Base-by-base conservation (phyloP, 2,113 vertebrate species). In the Tachycineta bicolor region DNA sequence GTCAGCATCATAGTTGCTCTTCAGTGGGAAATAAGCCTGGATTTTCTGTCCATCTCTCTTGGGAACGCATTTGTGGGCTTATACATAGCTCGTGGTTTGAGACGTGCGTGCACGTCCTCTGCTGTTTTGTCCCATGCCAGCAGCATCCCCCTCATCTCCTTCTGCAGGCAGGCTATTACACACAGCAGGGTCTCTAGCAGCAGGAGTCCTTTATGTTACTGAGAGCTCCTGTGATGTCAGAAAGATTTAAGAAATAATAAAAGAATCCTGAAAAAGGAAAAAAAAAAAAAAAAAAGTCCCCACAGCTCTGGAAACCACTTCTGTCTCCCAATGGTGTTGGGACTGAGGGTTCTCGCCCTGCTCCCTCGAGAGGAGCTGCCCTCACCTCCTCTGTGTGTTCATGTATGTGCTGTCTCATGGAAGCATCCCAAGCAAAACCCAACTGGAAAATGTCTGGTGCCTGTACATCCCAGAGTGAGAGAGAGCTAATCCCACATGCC, bases 101-200 rank as follows among this genome's bases (percentile, higher is more conserved):
- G 67, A 34, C 0, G 5, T 13, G 62, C 0, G 0, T 22, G 9
- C 2, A 1, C 33, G 26, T 69, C 58, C 52, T 71, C 56, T 64
- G 69, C 65, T 60, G 44, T 18, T 2, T 64, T 52, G 85, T 95
- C 70, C 58, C 39, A 49, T 90, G 78, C 81, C 70, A 56, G 15
- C 88, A 92, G 82, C 82, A 85, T 85, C 82, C 46, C 77, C 81
- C 81, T 85, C 65, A 39, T 93, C 78, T 63, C 39, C 71, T 77
- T 6, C 24, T 46, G 29, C 31, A 67, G 90, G 55, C 85, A 71
- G 4, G 5, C 73, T 46, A 29, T 95, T 80, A 49, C 63, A 26
- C 77, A 13, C 95, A 91, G 90, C 78, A 16, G 74, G 85, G 20
- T 31, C 82, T 64, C 44, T 14, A 58, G 24, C 93, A 96, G 89